Evolutionary conservation across 2,113 vertebrate genomes (phyloP).

Genomic region (Proterorhinus semilunaris): DNA sequence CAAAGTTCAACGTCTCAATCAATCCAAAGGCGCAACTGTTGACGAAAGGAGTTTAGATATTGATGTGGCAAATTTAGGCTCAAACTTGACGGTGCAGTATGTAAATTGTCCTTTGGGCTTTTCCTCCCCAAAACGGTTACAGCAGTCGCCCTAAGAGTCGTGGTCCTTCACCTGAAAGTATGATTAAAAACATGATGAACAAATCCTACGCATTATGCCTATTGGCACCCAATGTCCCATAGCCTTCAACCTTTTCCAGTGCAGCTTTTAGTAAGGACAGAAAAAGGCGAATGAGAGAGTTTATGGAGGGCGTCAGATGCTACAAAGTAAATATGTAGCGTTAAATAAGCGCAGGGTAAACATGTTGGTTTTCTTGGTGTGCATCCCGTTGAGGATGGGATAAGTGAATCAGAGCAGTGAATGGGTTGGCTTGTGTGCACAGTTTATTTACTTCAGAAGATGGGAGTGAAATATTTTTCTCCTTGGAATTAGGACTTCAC

Average conservation of each 20-base stretch:
- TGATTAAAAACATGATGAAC: too few relatives aligned
- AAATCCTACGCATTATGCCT: background rate
- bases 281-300: slow-evolving; percentile 14
- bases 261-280: background rate
- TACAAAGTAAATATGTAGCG: slow-evolving; percentile 46
- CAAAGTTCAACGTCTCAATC: too few relatives aligned
- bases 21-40: too few relatives aligned
- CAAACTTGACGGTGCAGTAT: too few relatives aligned
- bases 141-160: too few relatives aligned
- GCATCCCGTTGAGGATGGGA: slow-evolving; percentile 27
- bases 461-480: slow-evolving; percentile 18
- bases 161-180: too few relatives aligned
- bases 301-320: slow-evolving; percentile 20
- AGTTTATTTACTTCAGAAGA: slow-evolving; percentile 27
- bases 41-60: too few relatives aligned
- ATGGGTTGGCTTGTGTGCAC: slow-evolving; percentile 54
- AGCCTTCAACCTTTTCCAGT: background rate
- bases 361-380: slow-evolving; percentile 62
- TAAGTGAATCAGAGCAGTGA: slow-evolving; percentile 46
- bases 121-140: too few relatives aligned
- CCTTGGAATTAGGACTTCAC: slow-evolving; percentile 10
- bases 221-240: background rate
- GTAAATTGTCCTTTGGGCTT: too few relatives aligned
- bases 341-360: slow-evolving; percentile 53
- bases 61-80: too few relatives aligned